These are phyloP conservation scores for Atlantisia rogersi DNA, from an alignment of 2,113 vertebrate species.

Conservation along the genomic window DNA sequence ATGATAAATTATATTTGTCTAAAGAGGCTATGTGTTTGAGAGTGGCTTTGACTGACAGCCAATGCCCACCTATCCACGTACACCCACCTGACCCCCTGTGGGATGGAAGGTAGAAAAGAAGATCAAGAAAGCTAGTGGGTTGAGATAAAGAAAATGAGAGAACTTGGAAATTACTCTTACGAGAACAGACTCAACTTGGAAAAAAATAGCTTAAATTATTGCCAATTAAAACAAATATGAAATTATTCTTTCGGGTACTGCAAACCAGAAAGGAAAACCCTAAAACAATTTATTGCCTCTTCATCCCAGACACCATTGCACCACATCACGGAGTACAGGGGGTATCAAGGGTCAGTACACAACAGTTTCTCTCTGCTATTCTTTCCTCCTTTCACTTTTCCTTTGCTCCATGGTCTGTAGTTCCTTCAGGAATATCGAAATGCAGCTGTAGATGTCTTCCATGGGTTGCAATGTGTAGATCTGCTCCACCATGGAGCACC, in stretches of 20 bases:
- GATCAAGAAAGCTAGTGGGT: not conserved
- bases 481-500: not conserved
- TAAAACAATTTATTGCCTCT: not conserved
- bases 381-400: not conserved
- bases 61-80: not conserved
- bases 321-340: accelerated
- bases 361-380: not conserved
- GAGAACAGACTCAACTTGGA: not conserved
- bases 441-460: not conserved
- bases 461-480: not conserved
- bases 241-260: accelerated
- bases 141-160: not conserved
- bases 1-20: not conserved
- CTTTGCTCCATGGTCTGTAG: not conserved
- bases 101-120: not conserved
- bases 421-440: not conserved
- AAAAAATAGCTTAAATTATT: not conserved
- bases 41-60: not conserved
- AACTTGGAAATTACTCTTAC: not conserved
- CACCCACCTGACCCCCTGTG: accelerated
- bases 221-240: not conserved
- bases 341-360: accelerated
- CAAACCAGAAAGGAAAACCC: not conserved
- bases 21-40: not conserved
- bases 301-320: not conserved